phyloP scores from a whole-genome alignment of 2,888 invertebrate genomes.

The Sphinx pinastri region DNA sequence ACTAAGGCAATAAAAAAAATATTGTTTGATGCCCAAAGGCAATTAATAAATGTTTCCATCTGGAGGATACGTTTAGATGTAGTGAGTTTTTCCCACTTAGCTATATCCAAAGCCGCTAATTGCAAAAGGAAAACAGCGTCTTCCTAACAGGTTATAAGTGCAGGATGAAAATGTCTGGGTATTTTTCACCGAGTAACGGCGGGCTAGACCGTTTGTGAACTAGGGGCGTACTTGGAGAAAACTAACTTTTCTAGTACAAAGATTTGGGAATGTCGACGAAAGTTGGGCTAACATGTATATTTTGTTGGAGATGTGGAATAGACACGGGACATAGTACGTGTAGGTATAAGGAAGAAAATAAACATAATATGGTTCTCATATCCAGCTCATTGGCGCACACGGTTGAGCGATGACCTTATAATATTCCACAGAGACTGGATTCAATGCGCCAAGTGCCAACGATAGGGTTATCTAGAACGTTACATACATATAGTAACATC shows the following conservation, averaged over 20 bases:
- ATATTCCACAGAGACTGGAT: too few relatives aligned
- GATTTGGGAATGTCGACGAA: not conserved
- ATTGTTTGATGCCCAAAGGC: not conserved
- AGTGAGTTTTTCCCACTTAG: not conserved
- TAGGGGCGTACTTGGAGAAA: slow-evolving; percentile 48
- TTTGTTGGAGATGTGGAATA: too few relatives aligned
- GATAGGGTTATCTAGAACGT: too few relatives aligned
- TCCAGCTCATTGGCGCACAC: too few relatives aligned
- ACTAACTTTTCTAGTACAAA: not conserved
- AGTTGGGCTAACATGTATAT: too few relatives aligned
- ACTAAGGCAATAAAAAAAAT: too few relatives aligned
- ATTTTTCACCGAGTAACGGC: slow-evolving; percentile 64
- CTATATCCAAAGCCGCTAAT: slow-evolving; percentile 48
- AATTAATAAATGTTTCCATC: slow-evolving; percentile 16
- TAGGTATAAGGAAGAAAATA: too few relatives aligned
- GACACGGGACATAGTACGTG: too few relatives aligned
- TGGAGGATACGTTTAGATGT: not conserved
- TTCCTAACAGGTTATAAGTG: slow-evolving; percentile 62
- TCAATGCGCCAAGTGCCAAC: too few relatives aligned
- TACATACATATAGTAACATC: too few relatives aligned
- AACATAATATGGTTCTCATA: too few relatives aligned
- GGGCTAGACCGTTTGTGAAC: slow-evolving; percentile 50
- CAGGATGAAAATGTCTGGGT: slow-evolving; percentile 70
- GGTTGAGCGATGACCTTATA: too few relatives aligned
- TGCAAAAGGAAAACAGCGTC: slow-evolving; percentile 54